A percentile compares a stretch with the other conserved stretches of the same genome.
phyloP scores from a whole-genome alignment of 2,113 vertebrate species.

The Oryzias javanicus region DNA sequence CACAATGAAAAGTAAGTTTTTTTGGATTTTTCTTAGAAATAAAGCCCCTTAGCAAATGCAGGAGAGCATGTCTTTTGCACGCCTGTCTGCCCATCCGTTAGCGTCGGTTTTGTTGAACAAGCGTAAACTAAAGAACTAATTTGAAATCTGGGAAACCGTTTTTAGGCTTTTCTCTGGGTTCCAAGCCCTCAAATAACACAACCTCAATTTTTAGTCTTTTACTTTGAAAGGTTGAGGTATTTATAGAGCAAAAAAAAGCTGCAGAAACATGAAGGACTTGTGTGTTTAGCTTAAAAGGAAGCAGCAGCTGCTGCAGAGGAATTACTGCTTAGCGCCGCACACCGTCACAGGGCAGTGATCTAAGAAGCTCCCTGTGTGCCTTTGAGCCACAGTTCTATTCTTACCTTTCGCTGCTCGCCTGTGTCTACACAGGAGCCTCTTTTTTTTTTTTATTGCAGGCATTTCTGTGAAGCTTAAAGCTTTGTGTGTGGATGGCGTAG shows the following conservation, averaged over 20 bases:
- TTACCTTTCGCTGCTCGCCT: constrained; percentile 68
- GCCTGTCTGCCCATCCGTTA: too few species aligned
- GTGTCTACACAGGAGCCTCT: constrained; percentile 25
- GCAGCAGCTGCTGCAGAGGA: constrained; percentile 87
- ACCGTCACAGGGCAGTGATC: constrained; percentile 87
- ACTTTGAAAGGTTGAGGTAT: too few species aligned
- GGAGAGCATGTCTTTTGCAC: too few species aligned
- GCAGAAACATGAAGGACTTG: constrained; percentile 12
- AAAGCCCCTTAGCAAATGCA: too few species aligned
- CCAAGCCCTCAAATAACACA: neutral
- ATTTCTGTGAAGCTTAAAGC: constrained; percentile 10
- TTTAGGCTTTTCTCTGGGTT: neutral
- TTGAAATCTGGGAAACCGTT: neutral
- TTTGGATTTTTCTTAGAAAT: too few species aligned
- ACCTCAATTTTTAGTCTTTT: too few species aligned
- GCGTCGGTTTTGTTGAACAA: too few species aligned
- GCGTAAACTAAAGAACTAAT: neutral
- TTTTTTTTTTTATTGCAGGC: constrained; percentile 20
- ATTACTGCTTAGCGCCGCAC: constrained; percentile 81
- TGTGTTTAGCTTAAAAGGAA: constrained; percentile 57
- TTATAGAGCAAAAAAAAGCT: neutral
- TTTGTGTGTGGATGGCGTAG: constrained; percentile 14
- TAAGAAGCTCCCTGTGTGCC: constrained; percentile 67
- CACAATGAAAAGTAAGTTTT: too few species aligned
- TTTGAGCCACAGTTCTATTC: neutral